Conservation (phyloP, 2,797 vertebrate species). For the Bufotes viridis region DNA sequence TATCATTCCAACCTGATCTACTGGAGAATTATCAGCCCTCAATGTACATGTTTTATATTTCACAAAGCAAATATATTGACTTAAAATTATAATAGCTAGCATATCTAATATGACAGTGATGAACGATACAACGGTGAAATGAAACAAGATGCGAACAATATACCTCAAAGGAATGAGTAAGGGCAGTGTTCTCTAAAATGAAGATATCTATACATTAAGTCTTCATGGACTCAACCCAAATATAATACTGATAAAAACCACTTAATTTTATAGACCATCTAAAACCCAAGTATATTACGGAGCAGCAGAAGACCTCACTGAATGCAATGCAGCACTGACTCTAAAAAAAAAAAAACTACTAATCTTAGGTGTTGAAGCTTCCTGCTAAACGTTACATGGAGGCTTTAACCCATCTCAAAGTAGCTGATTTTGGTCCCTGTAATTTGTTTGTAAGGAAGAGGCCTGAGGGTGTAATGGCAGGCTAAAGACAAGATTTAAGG, state of each 20-base stretch:
- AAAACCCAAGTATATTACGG: conserved; percentile 8
- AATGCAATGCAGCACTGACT: conserved; percentile 11
- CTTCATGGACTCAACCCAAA: conserved; percentile 40
- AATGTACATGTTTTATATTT: not conserved
- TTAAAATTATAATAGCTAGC: conserved; percentile 15
- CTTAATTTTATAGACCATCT: not conserved
- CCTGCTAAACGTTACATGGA: conserved; percentile 19
- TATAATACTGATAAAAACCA: conserved; percentile 73
- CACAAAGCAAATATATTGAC: conserved; percentile 7
- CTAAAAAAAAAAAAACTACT: not conserved
- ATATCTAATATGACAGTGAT: not conserved
- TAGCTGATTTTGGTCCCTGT: conserved; percentile 67
- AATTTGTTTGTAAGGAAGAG: conserved; percentile 69
- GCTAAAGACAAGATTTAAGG: conserved; percentile 82
- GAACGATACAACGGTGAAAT: conserved; percentile 19
- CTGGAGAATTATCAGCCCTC: not conserved
- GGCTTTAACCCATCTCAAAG: conserved; percentile 32
- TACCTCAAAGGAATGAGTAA: not conserved
- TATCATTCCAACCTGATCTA: conserved; percentile 6
- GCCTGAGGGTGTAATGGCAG: conserved; percentile 73
- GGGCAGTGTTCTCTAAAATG: conserved; percentile 31
- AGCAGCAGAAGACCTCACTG: conserved; percentile 13
- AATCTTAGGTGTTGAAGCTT: not conserved
- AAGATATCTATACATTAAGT: conserved; percentile 2
- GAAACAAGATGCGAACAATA: not conserved